Percentiles rank a stretch among this genome's conserved stretches.
Conservation (phyloP, 2,113 vertebrate genomes). For the Pardalotus punctatus region DNA sequence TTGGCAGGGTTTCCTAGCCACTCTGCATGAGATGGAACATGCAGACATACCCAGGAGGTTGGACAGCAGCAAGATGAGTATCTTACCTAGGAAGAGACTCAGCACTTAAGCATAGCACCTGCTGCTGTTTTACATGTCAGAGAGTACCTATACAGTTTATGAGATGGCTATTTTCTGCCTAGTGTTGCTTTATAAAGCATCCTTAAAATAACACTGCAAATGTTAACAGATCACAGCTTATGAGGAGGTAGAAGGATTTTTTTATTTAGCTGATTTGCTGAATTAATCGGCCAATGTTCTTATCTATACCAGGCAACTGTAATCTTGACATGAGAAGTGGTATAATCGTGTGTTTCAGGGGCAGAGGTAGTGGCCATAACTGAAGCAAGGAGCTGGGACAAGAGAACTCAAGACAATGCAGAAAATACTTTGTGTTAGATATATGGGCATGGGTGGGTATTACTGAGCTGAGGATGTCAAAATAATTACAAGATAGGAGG, state of each 20-base stretch:
- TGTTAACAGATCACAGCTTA: not conserved
- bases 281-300: not conserved
- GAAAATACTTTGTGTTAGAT: not conserved
- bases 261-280: not conserved
- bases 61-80: not conserved
- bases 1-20: not conserved
- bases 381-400: not conserved
- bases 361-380: not conserved
- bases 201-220: not conserved
- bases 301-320: not conserved
- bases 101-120: not conserved
- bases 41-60: not conserved
- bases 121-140: not conserved
- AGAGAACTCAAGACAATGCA: not conserved
- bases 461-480: not conserved
- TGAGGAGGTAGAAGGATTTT: not conserved
- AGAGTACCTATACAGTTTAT: not conserved
- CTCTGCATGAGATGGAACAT: not conserved
- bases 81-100: not conserved
- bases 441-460: not conserved
- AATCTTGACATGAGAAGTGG: not conserved
- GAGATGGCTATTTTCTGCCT: not conserved
- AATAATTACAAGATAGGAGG: not conserved
- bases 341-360: not conserved
- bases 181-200: not conserved